Evolutionary conservation across 2,113 vertebrate species (phyloP), one percentile per base, ranked within the genome.

Genomic region (Pavo muticus): DNA sequence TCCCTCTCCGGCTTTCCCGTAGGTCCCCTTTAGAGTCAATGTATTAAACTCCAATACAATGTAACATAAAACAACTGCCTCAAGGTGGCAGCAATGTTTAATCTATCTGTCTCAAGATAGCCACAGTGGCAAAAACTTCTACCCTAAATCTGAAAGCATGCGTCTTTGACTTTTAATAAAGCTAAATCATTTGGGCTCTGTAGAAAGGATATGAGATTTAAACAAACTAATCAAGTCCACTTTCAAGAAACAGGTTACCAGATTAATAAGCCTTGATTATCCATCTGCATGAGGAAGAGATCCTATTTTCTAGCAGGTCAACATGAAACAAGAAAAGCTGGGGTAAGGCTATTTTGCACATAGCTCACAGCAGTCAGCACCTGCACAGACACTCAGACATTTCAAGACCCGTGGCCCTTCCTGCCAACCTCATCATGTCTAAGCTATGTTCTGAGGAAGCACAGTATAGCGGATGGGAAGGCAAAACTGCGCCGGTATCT

Each of bases 81-180:
- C 89, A 52, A 87, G 95, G 77, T 91, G 97, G 97, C 97, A 97
- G 92, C 87, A 93, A 90, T 6, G 71, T 52, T 90, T 75, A 45
- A 56, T 20, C 59, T 30, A 39, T 29, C 44, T 69, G n/a, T 70
- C 45, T 69, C n/a, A 83, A 85, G 25, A 47, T 0, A 5, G 4
- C 2, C 0, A 19, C 87, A 73, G 25, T 7, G 8, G 23, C 17
- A 10, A 37, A 89, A 89, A 35, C 11, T 21, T 11, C 52, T n/a
- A 44, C 10, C 10, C 24, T 39, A 76, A 93, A 65, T 11, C 11
- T 54, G 73, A 75, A 70, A 79, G n/a, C 29, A 11, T 0, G 1
- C 2, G 2, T n/a, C 9, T 35, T 44, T 68, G 20, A 93, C 37
- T 61, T 65, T 69, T 60, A 40, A 74, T 19, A 60, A 37, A 57